Evolutionary conservation across 53 echinoderm and acorn worm species (phyloP).

Genomic region (Mesocentrotus franciscanus): DNA sequence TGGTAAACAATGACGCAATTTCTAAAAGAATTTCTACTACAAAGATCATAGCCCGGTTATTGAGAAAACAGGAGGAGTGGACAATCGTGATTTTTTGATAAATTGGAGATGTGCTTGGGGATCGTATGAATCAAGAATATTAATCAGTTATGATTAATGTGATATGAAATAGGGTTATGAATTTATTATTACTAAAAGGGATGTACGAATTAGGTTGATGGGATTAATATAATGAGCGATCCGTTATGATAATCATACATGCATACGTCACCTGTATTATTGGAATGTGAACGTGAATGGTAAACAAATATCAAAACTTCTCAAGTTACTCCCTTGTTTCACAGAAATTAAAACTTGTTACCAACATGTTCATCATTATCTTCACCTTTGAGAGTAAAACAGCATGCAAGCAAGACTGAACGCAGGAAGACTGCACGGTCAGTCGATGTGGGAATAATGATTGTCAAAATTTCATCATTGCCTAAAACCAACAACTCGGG

Average conservation of each 20-base stretch:
- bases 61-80: neutral
- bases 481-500: too few relatives aligned
- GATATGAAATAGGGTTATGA: neutral
- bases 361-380: neutral
- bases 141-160: neutral
- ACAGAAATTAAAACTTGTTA: neutral
- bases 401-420: too few relatives aligned
- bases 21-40: neutral
- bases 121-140: neutral
- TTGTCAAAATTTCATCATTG: too few relatives aligned
- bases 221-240: neutral
- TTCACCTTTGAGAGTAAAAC: too few relatives aligned
- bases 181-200: neutral
- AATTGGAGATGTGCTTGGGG: neutral
- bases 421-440: too few relatives aligned
- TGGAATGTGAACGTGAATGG: neutral
- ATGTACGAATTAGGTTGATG: neutral
- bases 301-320: neutral
- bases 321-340: too few relatives aligned
- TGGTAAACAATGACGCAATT: neutral
- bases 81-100: neutral
- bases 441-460: too few relatives aligned
- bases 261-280: too few relatives aligned
- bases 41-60: neutral
- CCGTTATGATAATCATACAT: neutral